Percentiles rank a stretch among this genome's conserved stretches.
Evolutionary conservation across 2,113 vertebrate species (phyloP).

Genomic region (Felis catus): F.catus_Fca126_mat1.0 CM031425.1:15896001-15896500

Average conservation of each 20-base stretch:
- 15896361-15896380: background rate
- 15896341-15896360: background rate
- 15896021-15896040: background rate
- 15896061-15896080: background rate
- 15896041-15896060: background rate
- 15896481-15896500: constrained; percentile 94
- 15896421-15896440: background rate
- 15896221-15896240: background rate
- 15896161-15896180: background rate
- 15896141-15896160: background rate
- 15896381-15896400: background rate
- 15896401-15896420: background rate
- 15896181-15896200: background rate
- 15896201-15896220: background rate
- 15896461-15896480: constrained; percentile 94
- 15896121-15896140: background rate
- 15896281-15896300: background rate
- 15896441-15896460: background rate
- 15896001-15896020: constrained; percentile 96
- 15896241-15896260: background rate
- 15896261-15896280: background rate
- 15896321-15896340: background rate
- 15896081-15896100: background rate
- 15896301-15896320: background rate
- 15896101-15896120: background rate